These are phyloP conservation scores for Netelia virgata DNA, from an alignment of 2,888 invertebrate genomes.

Conservation along the genomic window DNA sequence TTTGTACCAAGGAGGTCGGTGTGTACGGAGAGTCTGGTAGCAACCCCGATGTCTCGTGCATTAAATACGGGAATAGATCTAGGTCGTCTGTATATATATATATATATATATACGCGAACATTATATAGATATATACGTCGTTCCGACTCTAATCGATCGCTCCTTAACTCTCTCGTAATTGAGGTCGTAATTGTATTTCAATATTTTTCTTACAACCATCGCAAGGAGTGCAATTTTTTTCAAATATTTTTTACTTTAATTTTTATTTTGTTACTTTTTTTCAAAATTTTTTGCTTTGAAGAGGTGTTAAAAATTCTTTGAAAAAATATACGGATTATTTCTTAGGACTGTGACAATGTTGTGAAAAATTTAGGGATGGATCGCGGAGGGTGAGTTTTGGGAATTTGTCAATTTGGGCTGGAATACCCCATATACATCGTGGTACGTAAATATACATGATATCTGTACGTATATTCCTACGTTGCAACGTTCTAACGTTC, in stretches of 20 bases:
- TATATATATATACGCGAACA: background rate
- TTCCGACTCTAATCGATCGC: too few relatives aligned
- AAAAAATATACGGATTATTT: too few relatives aligned
- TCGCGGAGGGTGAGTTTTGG: too few relatives aligned
- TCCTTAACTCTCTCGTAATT: too few relatives aligned
- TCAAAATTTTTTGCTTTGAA: background rate
- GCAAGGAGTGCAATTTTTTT: too few relatives aligned
- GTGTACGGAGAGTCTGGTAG: background rate
- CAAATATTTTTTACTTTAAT: too few relatives aligned
- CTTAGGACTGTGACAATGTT: too few relatives aligned
- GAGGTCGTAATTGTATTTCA: too few relatives aligned
- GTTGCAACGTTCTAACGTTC: slow-evolving; percentile 32
- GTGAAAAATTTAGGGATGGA: too few relatives aligned
- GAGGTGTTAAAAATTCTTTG: too few relatives aligned
- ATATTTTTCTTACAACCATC: too few relatives aligned
- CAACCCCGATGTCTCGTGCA: slow-evolving; percentile 49
- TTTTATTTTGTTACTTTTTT: background rate
- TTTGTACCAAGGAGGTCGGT: background rate
- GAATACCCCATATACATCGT: background rate
- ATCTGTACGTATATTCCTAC: slow-evolving; percentile 14
- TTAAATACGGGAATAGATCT: slow-evolving; percentile 53
- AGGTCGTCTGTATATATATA: slow-evolving; percentile 2
- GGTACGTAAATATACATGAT: slow-evolving; percentile 2
- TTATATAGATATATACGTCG: background rate
- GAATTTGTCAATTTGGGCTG: too few relatives aligned